Evolutionary conservation across 2,888 invertebrate species (phyloP), one percentile per base, ranked within the genome.

Genomic region (Muschampia plurimacula): DNA sequence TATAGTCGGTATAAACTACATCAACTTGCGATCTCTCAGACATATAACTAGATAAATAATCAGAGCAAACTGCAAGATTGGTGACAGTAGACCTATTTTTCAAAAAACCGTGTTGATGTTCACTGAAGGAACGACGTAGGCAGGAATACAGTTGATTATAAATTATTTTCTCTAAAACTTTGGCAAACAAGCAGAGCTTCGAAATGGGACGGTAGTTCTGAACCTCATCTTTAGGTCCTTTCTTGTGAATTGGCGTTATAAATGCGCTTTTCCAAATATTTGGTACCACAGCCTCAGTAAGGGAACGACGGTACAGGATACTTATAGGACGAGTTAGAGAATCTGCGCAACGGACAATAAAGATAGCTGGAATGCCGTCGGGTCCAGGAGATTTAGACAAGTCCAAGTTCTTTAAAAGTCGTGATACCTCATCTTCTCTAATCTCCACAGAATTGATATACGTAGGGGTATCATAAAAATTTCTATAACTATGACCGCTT

Each of bases 1-100:
- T 67, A 28, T 75, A 75, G 13, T 75, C 75, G 0, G 75, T 75
- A 13, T 73, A 73, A 1, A 73, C 15, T 2, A 67, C 60, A 9
- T 73, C 75, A 5, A 73, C 65, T 39, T 75, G 75, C 5, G 13
- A 10, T 12, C 36, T 57, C 2, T 44, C 0, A 0, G 22, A 22
- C 22, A 22, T 22, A 22, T 0, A 22, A 22, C 22, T 55, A 1
- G 72, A 28, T n/a, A 74, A 44, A 12, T 63, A 69, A 1, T 74
- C 74, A 55, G 55, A 39, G 22, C 66, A 66, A 2, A 68, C 46
- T 41, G 5, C 55, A 5, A 68, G 67, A 41, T 68, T 68, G 7
- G 67, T 46, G 2, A 60, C 46, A 44, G 67, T 68, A 9, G 60
- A 68, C 59, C 22, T 68, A 22, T 68, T 68, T 46, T 9, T 60